Conservation (phyloP, 2,113 vertebrate genomes). For the Nerophis lumbriciformis region DNA sequence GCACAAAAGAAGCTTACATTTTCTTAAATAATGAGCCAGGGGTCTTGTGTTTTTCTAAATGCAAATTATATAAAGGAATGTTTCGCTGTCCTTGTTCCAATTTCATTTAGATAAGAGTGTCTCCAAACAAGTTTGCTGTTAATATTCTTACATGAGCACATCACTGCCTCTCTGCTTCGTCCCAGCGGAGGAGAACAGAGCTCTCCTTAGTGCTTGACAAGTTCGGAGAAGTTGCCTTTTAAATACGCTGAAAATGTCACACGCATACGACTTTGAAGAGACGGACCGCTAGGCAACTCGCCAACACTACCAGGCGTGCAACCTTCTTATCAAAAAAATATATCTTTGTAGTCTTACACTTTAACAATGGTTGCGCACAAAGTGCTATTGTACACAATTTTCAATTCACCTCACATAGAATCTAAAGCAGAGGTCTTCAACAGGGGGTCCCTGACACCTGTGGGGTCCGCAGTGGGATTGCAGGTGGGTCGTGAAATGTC, state of each 20-base stretch:
- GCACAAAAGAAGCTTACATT: constrained; percentile 73
- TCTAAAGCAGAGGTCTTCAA: no score
- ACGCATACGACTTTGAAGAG: constrained; percentile 39
- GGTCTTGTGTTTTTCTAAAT: constrained; percentile 61
- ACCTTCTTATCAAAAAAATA: no score
- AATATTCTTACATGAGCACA: constrained; percentile 75
- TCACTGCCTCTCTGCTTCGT: constrained; percentile 58
- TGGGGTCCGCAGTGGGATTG: no score
- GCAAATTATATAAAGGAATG: constrained; percentile 74
- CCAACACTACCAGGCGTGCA: no score
- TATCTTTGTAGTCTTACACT: no score
- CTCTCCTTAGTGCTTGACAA: constrained; percentile 64
- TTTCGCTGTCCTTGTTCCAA: constrained; percentile 73
- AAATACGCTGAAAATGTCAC: constrained; percentile 58
- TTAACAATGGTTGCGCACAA: no score
- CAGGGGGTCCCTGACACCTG: no score
- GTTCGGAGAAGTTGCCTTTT: constrained; percentile 71
- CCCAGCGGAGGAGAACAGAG: constrained; percentile 56
- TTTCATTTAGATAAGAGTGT: constrained; percentile 76
- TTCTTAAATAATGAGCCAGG: constrained; percentile 76
- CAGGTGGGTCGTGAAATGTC: no score
- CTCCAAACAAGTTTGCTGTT: constrained; percentile 71
- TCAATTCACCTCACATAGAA: no score
- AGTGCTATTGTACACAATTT: no score
- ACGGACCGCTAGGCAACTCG: constrained; percentile 25